Conservation (phyloP, 2,113 vertebrate genomes). For the Megalops atlanticus region DNA sequence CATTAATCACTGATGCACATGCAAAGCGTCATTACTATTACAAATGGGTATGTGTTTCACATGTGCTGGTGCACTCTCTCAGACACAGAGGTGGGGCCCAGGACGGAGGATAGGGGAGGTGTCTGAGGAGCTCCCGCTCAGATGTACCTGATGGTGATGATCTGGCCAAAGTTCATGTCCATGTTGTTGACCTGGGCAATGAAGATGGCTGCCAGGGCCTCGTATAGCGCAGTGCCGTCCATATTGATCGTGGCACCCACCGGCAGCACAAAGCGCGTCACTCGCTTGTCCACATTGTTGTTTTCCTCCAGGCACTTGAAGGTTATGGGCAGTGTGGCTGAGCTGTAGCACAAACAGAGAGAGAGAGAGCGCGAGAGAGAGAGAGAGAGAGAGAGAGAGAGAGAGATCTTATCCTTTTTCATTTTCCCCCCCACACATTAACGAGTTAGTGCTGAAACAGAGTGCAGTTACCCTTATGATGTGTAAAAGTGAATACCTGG, state of each 20-base stretch:
- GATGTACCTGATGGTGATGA: slow-evolving; percentile 92
- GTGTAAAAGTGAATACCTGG: too few species aligned
- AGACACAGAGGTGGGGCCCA: not conserved
- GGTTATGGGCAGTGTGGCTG: slow-evolving; percentile 92
- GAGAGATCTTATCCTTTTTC: not conserved
- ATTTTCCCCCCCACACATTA: too few species aligned
- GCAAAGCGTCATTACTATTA: too few species aligned
- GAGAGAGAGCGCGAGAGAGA: not conserved
- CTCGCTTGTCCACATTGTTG: slow-evolving; percentile 88
- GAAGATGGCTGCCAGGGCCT: slow-evolving; percentile 95
- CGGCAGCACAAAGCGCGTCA: slow-evolving; percentile 92
- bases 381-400: not conserved
- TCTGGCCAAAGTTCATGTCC: slow-evolving; percentile 91
- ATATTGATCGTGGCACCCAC: slow-evolving; percentile 96
- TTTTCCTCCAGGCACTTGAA: slow-evolving; percentile 96
- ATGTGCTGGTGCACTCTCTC: not conserved
- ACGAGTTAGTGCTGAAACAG: too few species aligned
- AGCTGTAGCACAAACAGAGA: slow-evolving; percentile 64
- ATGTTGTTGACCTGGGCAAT: slow-evolving; percentile 95
- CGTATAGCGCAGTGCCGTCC: slow-evolving; percentile 94
- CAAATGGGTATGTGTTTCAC: too few species aligned
- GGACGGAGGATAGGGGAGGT: too few species aligned
- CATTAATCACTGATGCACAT: not conserved
- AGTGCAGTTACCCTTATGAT: too few species aligned
- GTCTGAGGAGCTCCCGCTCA: not conserved